Conservation (phyloP, 2,888 invertebrate species). For the Sesamia inferens region DNA sequence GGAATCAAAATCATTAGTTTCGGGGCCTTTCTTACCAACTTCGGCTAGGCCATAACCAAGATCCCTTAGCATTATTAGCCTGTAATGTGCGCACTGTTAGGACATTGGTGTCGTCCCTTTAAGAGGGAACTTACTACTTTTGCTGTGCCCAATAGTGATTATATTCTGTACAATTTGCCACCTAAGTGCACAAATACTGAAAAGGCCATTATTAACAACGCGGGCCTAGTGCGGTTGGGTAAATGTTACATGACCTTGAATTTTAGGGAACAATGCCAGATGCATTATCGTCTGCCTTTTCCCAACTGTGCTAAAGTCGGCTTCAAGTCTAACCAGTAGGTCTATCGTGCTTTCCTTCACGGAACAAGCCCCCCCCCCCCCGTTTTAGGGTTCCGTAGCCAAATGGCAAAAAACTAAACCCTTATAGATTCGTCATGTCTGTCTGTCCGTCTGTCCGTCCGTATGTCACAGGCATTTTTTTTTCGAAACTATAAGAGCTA, state of each 20-base stretch:
- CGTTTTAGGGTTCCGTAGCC: too few species aligned
- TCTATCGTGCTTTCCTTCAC: not conserved
- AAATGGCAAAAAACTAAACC: too few species aligned
- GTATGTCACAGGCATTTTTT: too few species aligned
- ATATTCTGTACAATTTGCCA: too few species aligned
- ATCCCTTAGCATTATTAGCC: not conserved
- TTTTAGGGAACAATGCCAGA: not conserved
- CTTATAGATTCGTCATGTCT: too few species aligned
- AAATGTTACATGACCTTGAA: not conserved
- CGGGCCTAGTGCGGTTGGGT: not conserved
- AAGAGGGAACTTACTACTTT: not conserved
- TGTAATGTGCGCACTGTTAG: not conserved
- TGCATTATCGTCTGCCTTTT: not conserved
- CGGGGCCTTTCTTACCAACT: not conserved
- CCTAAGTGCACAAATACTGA: not conserved
- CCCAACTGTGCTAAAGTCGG: not conserved
- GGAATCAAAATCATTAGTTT: conserved; percentile 71
- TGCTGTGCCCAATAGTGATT: too few species aligned
- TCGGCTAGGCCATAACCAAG: not conserved
- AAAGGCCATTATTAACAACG: not conserved
- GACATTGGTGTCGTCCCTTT: not conserved
- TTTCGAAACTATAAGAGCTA: too few species aligned
- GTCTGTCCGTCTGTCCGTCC: too few species aligned
- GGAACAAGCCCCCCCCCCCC: too few species aligned
- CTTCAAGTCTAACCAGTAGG: not conserved